Evolutionary conservation across 2,113 vertebrate species (phyloP).

Genomic region (Aegypius monachus): DNA sequence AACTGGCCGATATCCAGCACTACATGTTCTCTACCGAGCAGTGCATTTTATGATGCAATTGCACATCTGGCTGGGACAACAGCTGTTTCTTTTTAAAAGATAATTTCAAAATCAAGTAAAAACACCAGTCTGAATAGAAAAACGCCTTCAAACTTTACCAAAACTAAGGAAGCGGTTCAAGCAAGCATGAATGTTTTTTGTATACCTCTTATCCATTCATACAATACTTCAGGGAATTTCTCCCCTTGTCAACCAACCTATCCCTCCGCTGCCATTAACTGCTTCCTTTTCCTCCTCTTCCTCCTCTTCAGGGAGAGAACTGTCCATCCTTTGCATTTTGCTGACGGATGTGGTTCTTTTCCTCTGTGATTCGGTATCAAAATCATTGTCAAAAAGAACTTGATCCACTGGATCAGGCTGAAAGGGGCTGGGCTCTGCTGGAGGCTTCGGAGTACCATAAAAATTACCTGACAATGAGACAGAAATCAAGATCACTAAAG

Average conservation of each 20-base stretch:
- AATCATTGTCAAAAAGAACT: slow-evolving; percentile 95
- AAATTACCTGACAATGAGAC: slow-evolving; percentile 84
- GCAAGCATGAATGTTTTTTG: not conserved
- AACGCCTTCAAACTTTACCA: not conserved
- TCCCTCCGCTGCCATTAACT: slow-evolving; percentile 81
- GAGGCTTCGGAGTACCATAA: slow-evolving; percentile 96
- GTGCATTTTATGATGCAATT: slow-evolving; percentile 39
- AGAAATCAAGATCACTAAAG: not conserved
- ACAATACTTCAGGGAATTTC: not conserved
- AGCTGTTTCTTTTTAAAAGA: slow-evolving; percentile 56
- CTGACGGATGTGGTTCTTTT: slow-evolving; percentile 96
- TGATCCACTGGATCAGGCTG: slow-evolving; percentile 96
- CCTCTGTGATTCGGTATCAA: slow-evolving; percentile 90
- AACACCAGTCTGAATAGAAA: not conserved
- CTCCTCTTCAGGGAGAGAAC: slow-evolving; percentile 92
- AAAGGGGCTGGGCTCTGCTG: slow-evolving; percentile 92
- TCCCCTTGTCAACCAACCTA: slow-evolving; percentile 76
- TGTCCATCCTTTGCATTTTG: slow-evolving; percentile 96
- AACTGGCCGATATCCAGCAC: slow-evolving; percentile 8
- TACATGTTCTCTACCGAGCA: slow-evolving; percentile 16
- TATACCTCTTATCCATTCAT: not conserved
- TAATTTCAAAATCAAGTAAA: not conserved
- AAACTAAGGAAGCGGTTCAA: not conserved
- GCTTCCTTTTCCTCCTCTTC: slow-evolving; percentile 92
- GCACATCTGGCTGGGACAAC: slow-evolving; percentile 53